Evolutionary conservation across 2,888 invertebrate genomes (phyloP).

Genomic region (Himalopsyche anomala): DNA sequence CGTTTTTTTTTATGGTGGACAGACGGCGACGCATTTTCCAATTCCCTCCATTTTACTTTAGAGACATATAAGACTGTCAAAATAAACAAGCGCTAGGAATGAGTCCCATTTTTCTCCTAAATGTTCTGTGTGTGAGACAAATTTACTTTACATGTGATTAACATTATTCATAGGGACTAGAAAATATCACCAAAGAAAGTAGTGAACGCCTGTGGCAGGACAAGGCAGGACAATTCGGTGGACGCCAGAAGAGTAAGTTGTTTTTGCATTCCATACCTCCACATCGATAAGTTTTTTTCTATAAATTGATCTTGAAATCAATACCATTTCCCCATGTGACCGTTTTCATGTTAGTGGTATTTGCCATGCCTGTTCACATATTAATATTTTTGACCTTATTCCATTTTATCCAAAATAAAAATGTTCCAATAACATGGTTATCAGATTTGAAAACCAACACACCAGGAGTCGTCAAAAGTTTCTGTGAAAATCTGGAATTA

Average conservation of each 20-base stretch:
- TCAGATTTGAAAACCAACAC: no score
- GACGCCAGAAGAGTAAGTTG: conserved; percentile 92
- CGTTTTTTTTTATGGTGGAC: not conserved
- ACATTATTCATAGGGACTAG: conserved; percentile 85
- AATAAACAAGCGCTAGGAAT: conserved; percentile 8
- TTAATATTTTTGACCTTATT: not conserved
- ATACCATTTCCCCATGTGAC: not conserved
- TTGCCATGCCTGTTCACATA: conserved; percentile 39
- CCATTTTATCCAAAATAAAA: no score
- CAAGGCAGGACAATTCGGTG: conserved; percentile 90
- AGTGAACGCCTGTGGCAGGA: conserved; percentile 93
- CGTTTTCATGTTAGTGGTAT: conserved; percentile 49
- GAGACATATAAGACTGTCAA: conserved; percentile 55
- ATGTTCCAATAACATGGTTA: no score
- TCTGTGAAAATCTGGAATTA: no score
- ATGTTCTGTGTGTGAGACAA: conserved; percentile 55
- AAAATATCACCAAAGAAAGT: conserved; percentile 88
- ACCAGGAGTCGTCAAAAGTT: no score
- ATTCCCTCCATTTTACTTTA: not conserved
- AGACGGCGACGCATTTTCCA: conserved; percentile 5
- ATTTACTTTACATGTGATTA: conserved; percentile 63
- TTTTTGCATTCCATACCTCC: conserved; percentile 12
- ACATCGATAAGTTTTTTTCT: conserved; percentile 1
- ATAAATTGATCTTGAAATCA: conserved; percentile 17
- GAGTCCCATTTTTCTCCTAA: conserved; percentile 37